These are phyloP conservation scores for Smittia aterrima DNA, from an alignment of 2,888 invertebrate genomes.

Conservation along the genomic window DNA sequence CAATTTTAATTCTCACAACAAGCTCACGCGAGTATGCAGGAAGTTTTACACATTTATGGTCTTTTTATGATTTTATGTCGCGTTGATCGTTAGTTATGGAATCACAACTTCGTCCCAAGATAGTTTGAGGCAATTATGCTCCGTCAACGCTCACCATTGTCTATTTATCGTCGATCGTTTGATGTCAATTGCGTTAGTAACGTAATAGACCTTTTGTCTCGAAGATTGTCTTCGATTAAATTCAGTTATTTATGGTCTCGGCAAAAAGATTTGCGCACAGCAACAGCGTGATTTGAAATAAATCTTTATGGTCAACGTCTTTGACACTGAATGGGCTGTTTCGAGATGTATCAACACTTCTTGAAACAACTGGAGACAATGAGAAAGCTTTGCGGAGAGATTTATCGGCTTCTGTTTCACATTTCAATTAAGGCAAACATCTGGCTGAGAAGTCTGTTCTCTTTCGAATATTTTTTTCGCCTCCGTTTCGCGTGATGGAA, in stretches of 20 bases:
- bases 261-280: background rate
- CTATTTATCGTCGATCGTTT: background rate
- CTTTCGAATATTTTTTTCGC: no score
- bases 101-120: no score
- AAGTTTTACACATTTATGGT: no score
- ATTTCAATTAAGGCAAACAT: constrained; percentile 4
- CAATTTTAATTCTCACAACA: no score
- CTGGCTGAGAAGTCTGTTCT: background rate
- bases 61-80: no score
- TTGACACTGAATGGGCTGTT: background rate
- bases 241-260: background rate
- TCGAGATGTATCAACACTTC: constrained; percentile 7
- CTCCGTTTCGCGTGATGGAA: no score
- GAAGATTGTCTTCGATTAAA: background rate
- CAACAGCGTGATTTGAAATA: background rate
- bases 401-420: constrained; percentile 1
- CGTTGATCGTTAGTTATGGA: no score
- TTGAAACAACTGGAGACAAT: background rate
- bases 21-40: no score
- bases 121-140: background rate
- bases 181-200: constrained; percentile 1
- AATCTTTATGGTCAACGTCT: background rate
- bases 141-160: background rate
- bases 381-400: background rate
- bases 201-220: background rate